Conservation (phyloP, 1,140 invertebrate genomes). For the Apolygus lucorum region DNA sequence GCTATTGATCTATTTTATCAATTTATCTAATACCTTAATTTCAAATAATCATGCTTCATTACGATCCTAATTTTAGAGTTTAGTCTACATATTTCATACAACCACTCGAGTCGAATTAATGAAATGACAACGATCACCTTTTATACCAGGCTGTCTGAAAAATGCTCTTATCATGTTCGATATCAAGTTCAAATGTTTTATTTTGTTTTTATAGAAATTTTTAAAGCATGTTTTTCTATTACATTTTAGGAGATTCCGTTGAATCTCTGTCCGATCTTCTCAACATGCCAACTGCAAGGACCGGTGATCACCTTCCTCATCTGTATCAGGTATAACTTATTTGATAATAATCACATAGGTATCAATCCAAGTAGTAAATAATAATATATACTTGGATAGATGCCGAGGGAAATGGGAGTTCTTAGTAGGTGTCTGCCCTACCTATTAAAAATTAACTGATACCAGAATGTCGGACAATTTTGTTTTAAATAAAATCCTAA, state of each 20-base stretch:
- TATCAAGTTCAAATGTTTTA: neutral
- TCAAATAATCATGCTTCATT: neutral
- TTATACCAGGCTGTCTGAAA: neutral
- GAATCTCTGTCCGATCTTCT: conserved; percentile 26
- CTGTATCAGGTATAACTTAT: conserved; percentile 6
- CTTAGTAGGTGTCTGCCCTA: too few species aligned
- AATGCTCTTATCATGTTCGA: neutral
- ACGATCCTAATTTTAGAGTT: too few species aligned
- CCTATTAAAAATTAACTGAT: too few species aligned
- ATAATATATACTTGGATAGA: too few species aligned
- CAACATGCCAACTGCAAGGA: conserved; percentile 20
- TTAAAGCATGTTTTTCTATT: conserved; percentile 15
- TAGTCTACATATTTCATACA: too few species aligned
- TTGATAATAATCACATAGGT: too few species aligned
- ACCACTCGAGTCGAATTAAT: neutral
- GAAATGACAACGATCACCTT: neutral
- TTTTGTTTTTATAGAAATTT: conserved; percentile 17
- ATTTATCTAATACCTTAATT: too few species aligned
- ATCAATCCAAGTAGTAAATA: too few species aligned
- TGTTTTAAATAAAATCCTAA: too few species aligned
- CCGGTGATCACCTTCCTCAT: conserved; percentile 16
- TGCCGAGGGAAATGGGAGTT: too few species aligned
- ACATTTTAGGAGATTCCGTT: conserved; percentile 24
- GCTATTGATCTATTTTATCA: too few species aligned
- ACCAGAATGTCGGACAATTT: too few species aligned